Base-by-base conservation (phyloP, 2,888 invertebrate genomes). In the Aplocera efformata region DNA sequence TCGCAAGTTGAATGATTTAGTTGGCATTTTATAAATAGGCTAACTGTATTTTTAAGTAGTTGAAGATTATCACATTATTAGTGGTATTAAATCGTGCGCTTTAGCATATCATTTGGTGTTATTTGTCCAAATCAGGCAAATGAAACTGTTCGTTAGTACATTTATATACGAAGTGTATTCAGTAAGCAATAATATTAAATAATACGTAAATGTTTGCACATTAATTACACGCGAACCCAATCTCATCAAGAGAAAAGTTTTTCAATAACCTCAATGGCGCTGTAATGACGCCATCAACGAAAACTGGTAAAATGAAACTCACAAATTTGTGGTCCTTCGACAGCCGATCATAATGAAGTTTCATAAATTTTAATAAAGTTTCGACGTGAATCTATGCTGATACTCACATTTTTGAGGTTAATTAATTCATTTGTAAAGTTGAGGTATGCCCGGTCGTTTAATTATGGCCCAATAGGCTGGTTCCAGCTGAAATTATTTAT, bases 391-490 rank as follows among this genome's bases (percentile, higher is more conserved):
- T 72, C 75, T 67, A 67, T 64, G 66, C 53, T 56, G 49, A 63
- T 62, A 61, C 64, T 62, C 64, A 62, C 57, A 51, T 63, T 67
- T 65, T 59, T 56, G 51, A 56, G 54, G 46, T 71, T 75, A 77
- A 79, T 79, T 75, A 74, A 74, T 73, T 77, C 67, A 74, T 75
- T 72, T 66, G 60, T 54, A 66, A 79, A 74, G 69, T 78, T 72
- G 69, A 64, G 61, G 65, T 63, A 61, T 67, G 66, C 59, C 61
- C 58, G 60, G 53, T 56, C 50, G 60, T 59, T 69, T 61, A 63
- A 67, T 71, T 69, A 63, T 50, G 64, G 61, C 57, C 53, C 50
- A 67, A 67, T 70, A 58, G 64, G 60, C 61, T 63, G 60, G 67
- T 56, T 56, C 3, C 3, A 17, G 13, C 5, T 17, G 13, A 17